These are phyloP conservation scores for Phalacrocorax aristotelis DNA, from an alignment of 2,113 vertebrate species.

Conservation along the genomic window DNA sequence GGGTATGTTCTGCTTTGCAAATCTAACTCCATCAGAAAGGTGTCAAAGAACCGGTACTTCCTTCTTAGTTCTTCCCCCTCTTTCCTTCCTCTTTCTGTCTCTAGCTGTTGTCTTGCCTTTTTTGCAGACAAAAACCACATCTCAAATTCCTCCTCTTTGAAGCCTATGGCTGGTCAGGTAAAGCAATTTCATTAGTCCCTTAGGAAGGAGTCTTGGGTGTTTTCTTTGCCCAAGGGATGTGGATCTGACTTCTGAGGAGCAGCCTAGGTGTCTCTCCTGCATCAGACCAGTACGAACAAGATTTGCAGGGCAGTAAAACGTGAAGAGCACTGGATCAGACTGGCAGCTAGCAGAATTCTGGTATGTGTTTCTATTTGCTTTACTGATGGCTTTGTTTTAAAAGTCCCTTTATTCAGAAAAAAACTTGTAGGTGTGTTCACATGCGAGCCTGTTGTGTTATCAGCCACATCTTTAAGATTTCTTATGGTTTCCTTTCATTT, in stretches of 20 bases:
- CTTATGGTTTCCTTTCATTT: rapidly evolving
- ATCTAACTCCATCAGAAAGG: conserved; percentile 46
- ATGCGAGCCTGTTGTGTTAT: not conserved
- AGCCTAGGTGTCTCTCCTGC: not conserved
- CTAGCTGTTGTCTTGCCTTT: conserved; percentile 15
- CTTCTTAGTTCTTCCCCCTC: conserved; percentile 45
- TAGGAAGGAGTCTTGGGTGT: not conserved
- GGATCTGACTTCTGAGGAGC: not conserved
- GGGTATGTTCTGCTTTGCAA: conserved; percentile 57
- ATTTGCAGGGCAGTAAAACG: not conserved
- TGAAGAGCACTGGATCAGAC: not conserved
- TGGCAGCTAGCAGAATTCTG: not conserved
- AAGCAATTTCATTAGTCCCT: not conserved
- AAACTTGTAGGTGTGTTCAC: not conserved
- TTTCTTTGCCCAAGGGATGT: not conserved
- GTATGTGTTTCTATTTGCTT: conserved; percentile 28
- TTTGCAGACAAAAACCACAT: conserved; percentile 15
- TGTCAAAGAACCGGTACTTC: conserved; percentile 61
- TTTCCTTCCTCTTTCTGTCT: conserved; percentile 62
- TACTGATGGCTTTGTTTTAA: not conserved
- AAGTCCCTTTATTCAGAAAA: not conserved
- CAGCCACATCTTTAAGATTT: not conserved
- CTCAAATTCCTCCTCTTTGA: conserved; percentile 27
- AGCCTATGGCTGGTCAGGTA: not conserved
- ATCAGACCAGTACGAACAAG: not conserved